A percentile compares a stretch with the other conserved stretches of the same genome.
Evolutionary conservation across 2,113 vertebrate genomes (phyloP).

Genomic region (Dunckerocampus dactyliophorus): DNA sequence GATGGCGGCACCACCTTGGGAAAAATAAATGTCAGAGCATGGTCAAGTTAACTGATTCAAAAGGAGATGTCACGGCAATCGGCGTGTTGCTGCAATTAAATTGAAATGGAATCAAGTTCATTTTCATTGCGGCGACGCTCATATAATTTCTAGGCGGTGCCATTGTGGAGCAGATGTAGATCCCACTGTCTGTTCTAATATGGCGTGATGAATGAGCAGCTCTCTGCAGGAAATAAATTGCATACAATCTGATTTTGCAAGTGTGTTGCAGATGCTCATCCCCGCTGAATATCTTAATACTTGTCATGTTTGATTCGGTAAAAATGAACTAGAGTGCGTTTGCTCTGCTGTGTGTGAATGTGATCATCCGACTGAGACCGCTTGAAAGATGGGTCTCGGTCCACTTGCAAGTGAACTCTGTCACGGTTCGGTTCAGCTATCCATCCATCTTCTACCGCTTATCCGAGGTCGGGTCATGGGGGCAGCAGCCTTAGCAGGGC

Average conservation of each 20-base stretch:
- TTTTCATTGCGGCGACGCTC: slow-evolving; percentile 44
- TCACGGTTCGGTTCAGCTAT: too few species aligned
- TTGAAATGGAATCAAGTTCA: slow-evolving; percentile 57
- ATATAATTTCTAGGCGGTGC: slow-evolving; percentile 51
- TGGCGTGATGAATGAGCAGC: slow-evolving; percentile 51
- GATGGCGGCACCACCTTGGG: slow-evolving; percentile 12
- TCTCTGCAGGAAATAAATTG: slow-evolving; percentile 53
- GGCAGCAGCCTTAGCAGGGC: too few species aligned
- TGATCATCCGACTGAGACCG: too few species aligned
- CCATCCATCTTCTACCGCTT: too few species aligned
- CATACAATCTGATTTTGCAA: slow-evolving; percentile 55
- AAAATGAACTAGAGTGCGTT: too few species aligned
- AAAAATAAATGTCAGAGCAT: slow-evolving; percentile 33
- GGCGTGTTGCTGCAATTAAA: slow-evolving; percentile 60
- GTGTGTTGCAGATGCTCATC: slow-evolving; percentile 56
- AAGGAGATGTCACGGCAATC: slow-evolving; percentile 51
- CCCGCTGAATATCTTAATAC: slow-evolving; percentile 37
- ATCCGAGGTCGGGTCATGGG: too few species aligned
- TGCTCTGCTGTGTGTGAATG: too few species aligned
- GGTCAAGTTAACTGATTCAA: slow-evolving; percentile 50
- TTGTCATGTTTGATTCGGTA: too few species aligned
- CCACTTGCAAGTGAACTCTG: too few species aligned
- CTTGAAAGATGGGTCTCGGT: too few species aligned
- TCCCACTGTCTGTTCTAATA: slow-evolving; percentile 51
- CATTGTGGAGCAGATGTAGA: slow-evolving; percentile 51